Evolutionary conservation across 2,797 vertebrate species (phyloP).

Genomic region (Squalus acanthias): DNA sequence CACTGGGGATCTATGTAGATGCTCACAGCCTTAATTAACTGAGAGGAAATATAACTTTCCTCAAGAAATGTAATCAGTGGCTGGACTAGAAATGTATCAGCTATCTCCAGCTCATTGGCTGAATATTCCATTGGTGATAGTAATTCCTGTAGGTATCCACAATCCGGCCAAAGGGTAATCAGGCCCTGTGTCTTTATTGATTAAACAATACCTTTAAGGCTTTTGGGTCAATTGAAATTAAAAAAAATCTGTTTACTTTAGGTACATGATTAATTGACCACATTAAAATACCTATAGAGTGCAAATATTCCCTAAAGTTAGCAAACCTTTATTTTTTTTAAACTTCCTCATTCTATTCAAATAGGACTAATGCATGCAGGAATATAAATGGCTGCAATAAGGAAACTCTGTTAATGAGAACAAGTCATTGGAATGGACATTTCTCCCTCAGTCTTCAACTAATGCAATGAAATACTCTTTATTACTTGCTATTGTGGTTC

Average conservation of each 20-base stretch:
- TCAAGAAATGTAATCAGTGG: background rate
- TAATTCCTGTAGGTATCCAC: background rate
- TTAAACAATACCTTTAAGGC: background rate
- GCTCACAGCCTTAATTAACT: background rate
- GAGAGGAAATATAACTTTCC: background rate
- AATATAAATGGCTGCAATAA: constrained; percentile 16
- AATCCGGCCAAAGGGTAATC: background rate
- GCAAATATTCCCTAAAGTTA: background rate
- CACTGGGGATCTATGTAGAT: background rate
- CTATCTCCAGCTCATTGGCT: background rate
- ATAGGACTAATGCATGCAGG: background rate
- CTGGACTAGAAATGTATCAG: background rate
- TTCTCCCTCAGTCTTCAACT: background rate
- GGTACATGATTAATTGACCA: background rate
- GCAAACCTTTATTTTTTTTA: background rate
- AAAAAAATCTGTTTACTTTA: background rate
- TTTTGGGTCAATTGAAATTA: background rate
- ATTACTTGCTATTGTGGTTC: background rate
- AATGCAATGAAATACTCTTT: background rate
- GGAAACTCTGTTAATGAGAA: background rate
- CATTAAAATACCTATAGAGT: background rate
- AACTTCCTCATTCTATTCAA: constrained; percentile 24
- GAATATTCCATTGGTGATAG: background rate
- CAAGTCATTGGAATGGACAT: background rate
- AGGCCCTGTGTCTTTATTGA: background rate